These are phyloP conservation scores for Paratrypauchen microcephalus DNA, from an alignment of 2,797 vertebrate genomes.

Conservation along the genomic window DNA sequence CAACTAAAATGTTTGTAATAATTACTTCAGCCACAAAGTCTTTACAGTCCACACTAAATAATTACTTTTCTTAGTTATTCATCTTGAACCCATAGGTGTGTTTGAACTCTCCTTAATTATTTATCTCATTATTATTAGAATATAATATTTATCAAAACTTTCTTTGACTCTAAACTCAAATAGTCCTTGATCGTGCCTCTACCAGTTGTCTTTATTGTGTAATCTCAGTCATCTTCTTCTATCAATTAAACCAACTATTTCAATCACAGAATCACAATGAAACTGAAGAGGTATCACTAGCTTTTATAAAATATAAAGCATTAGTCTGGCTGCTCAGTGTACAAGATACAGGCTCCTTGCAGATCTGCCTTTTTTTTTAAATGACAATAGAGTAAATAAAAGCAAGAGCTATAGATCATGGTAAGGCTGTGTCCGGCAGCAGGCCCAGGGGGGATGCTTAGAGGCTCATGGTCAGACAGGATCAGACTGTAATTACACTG, in stretches of 20 bases:
- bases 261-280: not conserved
- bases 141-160: no score
- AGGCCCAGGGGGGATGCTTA: slow-evolving; percentile 15
- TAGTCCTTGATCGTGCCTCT: not conserved
- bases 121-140: no score
- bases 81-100: no score
- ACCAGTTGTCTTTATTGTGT: not conserved
- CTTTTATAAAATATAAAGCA: not conserved
- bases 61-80: no score
- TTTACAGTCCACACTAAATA: no score
- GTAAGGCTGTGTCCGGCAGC: not conserved
- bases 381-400: slow-evolving; percentile 1
- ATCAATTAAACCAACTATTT: no score
- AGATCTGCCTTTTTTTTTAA: slow-evolving; percentile 5
- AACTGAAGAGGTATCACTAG: not conserved
- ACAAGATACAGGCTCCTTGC: not conserved
- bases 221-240: not conserved
- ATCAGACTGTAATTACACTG: slow-evolving; percentile 53
- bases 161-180: no score
- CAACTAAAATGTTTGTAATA: no score
- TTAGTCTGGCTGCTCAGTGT: not conserved
- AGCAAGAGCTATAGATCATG: not conserved
- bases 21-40: no score
- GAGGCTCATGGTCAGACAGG: slow-evolving; percentile 32
- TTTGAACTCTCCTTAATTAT: no score